Percentiles rank a stretch among this genome's conserved stretches.
Evolutionary conservation across 2,113 vertebrate species (phyloP).

Genomic region (Caloenas nicobarica): DNA sequence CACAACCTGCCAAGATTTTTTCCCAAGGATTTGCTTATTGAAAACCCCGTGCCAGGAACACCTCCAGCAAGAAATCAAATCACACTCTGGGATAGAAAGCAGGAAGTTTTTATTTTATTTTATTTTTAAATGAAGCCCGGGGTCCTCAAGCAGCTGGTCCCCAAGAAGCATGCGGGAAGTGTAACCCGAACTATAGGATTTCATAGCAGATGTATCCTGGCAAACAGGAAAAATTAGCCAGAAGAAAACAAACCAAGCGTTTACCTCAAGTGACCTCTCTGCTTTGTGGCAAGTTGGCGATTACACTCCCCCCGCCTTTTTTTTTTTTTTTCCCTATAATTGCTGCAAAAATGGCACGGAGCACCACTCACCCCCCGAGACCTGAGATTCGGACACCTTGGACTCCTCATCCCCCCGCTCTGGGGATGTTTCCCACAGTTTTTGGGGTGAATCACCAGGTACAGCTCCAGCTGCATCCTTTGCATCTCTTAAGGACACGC

Average conservation of each 20-base stretch:
- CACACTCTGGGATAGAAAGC: background rate
- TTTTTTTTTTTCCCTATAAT: background rate
- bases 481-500: background rate
- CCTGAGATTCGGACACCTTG: fast-evolving
- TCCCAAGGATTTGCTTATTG: background rate
- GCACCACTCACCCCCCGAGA: background rate
- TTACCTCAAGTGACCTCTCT: background rate
- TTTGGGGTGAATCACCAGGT: background rate
- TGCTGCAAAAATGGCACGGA: background rate
- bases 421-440: background rate
- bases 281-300: background rate
- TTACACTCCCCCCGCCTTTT: background rate
- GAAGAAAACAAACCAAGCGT: background rate
- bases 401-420: background rate
- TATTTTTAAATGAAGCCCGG: background rate
- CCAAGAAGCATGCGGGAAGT: background rate
- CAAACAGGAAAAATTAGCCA: conserved; percentile 39
- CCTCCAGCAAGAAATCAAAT: background rate
- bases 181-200: background rate
- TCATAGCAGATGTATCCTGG: conserved; percentile 40
- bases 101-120: background rate
- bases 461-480: conserved; percentile 14
- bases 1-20: background rate
- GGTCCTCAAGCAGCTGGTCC: background rate
- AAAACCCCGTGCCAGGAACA: background rate